phyloP scores from a whole-genome alignment of 2,797 vertebrate genomes.

The Chaenodraco wilsoni region DNA sequence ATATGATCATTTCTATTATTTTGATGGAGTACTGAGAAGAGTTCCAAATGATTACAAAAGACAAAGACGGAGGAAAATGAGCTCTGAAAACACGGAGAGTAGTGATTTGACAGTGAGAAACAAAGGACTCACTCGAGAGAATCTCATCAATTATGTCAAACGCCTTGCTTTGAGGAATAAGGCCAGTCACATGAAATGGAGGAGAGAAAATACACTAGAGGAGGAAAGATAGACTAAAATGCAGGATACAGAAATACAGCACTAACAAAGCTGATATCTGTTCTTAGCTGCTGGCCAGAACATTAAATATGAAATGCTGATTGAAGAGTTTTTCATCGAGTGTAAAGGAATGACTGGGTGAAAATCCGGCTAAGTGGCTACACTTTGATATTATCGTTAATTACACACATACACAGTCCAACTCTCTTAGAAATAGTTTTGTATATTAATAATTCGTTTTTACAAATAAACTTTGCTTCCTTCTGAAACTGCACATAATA shows the following conservation, averaged over 20 bases:
- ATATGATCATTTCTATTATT: constrained; percentile 62
- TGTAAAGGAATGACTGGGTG: too few species aligned
- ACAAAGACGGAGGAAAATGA: background rate
- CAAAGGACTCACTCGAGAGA: background rate
- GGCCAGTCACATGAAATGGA: background rate
- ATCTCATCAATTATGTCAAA: constrained; percentile 11
- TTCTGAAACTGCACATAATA: background rate
- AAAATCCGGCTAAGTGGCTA: background rate
- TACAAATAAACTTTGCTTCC: background rate
- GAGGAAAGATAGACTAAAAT: background rate
- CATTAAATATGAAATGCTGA: background rate
- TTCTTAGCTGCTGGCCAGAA: background rate
- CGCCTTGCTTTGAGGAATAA: constrained; percentile 25
- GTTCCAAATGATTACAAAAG: constrained; percentile 19
- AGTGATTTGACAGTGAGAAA: background rate
- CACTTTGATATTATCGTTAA: background rate
- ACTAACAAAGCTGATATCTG: background rate
- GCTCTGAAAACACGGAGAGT: background rate
- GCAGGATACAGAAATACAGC: background rate
- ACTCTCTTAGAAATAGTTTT: background rate
- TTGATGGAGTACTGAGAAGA: constrained; percentile 53
- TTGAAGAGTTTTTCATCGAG: background rate
- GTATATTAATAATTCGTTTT: background rate
- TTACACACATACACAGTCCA: constrained; percentile 2
- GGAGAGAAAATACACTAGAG: background rate